These are phyloP conservation scores for Atethmia centrago DNA, from an alignment of 2,888 invertebrate species.

Conservation along the genomic window DNA sequence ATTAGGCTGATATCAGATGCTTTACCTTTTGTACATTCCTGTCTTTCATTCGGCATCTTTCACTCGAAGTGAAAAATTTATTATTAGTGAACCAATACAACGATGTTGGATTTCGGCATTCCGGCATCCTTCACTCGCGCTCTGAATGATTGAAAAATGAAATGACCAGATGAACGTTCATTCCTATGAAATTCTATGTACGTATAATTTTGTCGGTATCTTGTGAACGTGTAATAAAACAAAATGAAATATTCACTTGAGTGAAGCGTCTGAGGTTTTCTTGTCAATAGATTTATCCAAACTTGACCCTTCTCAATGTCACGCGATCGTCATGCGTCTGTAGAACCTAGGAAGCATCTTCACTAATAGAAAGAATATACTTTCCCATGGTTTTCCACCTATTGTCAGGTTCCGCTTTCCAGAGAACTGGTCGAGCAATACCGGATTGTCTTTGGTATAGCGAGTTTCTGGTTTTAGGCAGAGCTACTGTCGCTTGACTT, in stretches of 20 bases:
- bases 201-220: not conserved
- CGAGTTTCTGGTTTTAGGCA: slow-evolving; percentile 47
- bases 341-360: not conserved
- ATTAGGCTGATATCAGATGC: not conserved
- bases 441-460: slow-evolving; percentile 36
- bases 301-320: not conserved
- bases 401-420: slow-evolving; percentile 34
- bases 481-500: slow-evolving; percentile 37
- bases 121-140: not conserved
- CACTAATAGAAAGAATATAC: not conserved
- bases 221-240: not conserved
- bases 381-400: slow-evolving; percentile 10
- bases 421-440: slow-evolving; percentile 29
- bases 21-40: not conserved
- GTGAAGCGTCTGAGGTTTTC: not conserved
- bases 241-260: not conserved
- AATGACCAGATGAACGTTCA: not conserved
- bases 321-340: not conserved
- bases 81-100: not conserved
- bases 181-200: too few relatives aligned
- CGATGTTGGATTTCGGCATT: not conserved
- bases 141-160: not conserved
- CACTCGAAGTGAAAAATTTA: not conserved
- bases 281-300: not conserved
- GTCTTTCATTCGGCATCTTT: not conserved